These are phyloP conservation scores for Beris morrisii DNA, from an alignment of 2,888 invertebrate genomes.

Conservation along the genomic window DNA sequence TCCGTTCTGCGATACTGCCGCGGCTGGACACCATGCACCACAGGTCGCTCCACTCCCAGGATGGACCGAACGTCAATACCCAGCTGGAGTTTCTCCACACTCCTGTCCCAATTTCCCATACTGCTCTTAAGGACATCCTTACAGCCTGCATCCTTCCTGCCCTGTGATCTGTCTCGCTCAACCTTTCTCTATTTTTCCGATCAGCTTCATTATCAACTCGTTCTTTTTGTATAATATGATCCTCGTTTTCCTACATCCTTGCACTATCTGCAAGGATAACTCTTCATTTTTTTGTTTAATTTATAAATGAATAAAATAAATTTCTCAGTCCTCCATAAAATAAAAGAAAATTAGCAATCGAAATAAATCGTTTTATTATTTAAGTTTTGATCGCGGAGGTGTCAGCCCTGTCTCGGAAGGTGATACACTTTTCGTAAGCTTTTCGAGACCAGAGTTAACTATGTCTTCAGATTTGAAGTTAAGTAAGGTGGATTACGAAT, in stretches of 20 bases:
- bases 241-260: constrained; percentile 3
- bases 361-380: no score
- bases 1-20: constrained; percentile 57
- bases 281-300: constrained; percentile 23
- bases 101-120: constrained; percentile 58
- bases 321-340: no score
- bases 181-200: background rate
- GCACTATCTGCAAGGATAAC: constrained; percentile 1
- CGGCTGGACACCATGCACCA: constrained; percentile 41
- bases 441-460: no score
- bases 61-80: constrained; percentile 57
- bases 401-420: no score
- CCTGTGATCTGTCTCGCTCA: background rate
- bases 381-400: no score
- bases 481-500: no score
- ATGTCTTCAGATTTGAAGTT: no score
- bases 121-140: constrained; percentile 49
- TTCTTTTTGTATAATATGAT: constrained; percentile 8
- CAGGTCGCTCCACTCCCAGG: constrained; percentile 56
- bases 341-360: no score
- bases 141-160: background rate
- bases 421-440: no score
- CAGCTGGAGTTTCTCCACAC: constrained; percentile 57
- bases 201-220: background rate
- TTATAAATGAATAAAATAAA: constrained; percentile 7